Conservation (phyloP, 2,797 vertebrate species). For the Oreochromis mossambicus region DNA sequence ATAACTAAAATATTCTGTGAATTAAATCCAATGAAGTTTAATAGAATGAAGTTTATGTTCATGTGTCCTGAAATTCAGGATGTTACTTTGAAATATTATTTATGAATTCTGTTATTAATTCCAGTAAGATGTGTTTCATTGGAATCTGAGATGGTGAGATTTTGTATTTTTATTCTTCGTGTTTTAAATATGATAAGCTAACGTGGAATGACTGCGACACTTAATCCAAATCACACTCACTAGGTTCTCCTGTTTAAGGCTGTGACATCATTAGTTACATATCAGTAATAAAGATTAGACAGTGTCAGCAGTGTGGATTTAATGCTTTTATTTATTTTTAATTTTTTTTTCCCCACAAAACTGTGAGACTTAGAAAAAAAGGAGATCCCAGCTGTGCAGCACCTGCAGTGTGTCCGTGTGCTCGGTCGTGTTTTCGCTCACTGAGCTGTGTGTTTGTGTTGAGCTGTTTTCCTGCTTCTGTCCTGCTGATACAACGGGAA, state of each 20-base stretch:
- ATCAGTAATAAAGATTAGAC: background rate
- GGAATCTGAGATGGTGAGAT: background rate
- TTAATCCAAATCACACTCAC: background rate
- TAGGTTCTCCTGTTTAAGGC: background rate
- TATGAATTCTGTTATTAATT: background rate
- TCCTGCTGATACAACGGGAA: constrained; percentile 4
- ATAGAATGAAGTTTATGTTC: background rate
- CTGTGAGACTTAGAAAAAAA: background rate
- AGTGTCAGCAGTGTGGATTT: background rate
- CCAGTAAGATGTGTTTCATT: background rate
- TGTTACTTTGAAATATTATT: background rate
- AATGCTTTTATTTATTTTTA: background rate
- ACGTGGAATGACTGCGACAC: background rate
- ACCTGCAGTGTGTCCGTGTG: background rate
- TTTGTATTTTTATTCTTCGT: background rate
- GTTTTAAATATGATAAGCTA: background rate
- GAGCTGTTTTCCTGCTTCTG: constrained; percentile 39
- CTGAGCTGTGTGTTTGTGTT: constrained; percentile 20
- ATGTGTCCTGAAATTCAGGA: background rate
- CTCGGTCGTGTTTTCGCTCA: background rate
- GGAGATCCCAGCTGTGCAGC: background rate
- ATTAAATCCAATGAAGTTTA: background rate
- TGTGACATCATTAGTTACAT: background rate
- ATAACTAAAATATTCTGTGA: background rate
- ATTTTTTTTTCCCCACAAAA: rapidly evolving